A percentile compares a stretch with the other conserved stretches of the same genome.
These are phyloP conservation scores for Zenarchopterus dispar DNA, from an alignment of 2,797 vertebrate species.

Conservation along the genomic window DNA sequence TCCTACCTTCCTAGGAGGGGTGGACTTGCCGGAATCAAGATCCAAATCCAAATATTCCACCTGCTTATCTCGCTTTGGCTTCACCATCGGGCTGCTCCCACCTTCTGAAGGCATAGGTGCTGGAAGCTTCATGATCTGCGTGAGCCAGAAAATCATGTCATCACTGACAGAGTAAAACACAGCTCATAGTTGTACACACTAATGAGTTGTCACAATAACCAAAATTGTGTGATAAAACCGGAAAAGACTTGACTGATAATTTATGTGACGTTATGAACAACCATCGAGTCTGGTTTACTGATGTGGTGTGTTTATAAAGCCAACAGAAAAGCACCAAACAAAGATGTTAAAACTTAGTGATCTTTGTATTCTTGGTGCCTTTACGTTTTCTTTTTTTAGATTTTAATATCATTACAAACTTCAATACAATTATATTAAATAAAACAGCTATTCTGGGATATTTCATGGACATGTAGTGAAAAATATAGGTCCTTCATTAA, in stretches of 20 bases:
- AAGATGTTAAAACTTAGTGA: too few species aligned
- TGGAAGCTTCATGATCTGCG: constrained; percentile 80
- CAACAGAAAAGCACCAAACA: too few species aligned
- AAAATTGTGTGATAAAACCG: constrained; percentile 6
- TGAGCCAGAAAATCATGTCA: constrained; percentile 22
- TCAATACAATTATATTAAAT: too few species aligned
- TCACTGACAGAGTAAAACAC: constrained; percentile 9
- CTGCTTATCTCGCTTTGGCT: constrained; percentile 96
- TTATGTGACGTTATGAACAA: too few species aligned
- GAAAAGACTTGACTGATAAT: neutral
- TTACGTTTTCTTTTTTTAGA: too few species aligned
- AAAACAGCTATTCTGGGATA: too few species aligned
- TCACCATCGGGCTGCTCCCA: constrained; percentile 93
- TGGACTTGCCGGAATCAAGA: constrained; percentile 94
- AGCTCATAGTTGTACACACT: constrained; percentile 7
- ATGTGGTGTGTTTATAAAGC: too few species aligned
- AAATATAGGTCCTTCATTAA: too few species aligned
- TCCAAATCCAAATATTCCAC: constrained; percentile 98
- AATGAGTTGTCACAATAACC: constrained; percentile 62
- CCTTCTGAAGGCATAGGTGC: constrained; percentile 86
- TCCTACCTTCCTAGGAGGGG: constrained; percentile 94
- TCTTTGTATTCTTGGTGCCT: too few species aligned
- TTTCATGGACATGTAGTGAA: too few species aligned
- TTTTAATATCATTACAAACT: too few species aligned
- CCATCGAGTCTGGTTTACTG: too few species aligned